Percentiles rank a stretch among this genome's conserved stretches.
phyloP scores from a whole-genome alignment of 1,140 invertebrate species.

The Drosophila rufa region DNA sequence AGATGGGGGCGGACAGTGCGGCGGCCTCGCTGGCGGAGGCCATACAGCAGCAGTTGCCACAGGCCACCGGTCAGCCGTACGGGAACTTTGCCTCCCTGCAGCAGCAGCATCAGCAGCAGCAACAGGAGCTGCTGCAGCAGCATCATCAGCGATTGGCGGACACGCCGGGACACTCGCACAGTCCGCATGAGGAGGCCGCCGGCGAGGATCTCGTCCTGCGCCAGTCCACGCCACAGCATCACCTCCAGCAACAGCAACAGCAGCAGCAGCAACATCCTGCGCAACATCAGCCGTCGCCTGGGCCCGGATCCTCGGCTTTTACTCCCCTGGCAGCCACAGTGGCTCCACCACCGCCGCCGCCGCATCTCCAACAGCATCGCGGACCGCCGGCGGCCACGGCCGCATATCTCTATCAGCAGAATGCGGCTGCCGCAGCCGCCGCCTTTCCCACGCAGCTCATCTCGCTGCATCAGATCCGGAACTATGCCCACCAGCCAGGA shows the following conservation, averaged over 20 bases:
- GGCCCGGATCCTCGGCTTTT: slow-evolving; percentile 90
- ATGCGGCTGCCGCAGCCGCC: slow-evolving; percentile 87
- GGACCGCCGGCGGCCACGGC: slow-evolving; percentile 86
- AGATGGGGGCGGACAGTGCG: slow-evolving; percentile 90
- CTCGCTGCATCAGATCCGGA: slow-evolving; percentile 97
- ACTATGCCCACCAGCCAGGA: slow-evolving; percentile 96
- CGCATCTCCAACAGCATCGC: slow-evolving; percentile 87
- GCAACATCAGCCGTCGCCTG: slow-evolving; percentile 60
- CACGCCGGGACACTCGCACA: slow-evolving; percentile 79
- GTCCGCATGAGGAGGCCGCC: slow-evolving; percentile 84
- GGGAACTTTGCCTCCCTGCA: slow-evolving; percentile 88
- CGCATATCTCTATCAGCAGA: slow-evolving; percentile 81
- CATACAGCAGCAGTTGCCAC: slow-evolving; percentile 91
- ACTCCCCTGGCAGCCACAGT: slow-evolving; percentile 91
- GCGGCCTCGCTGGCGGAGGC: slow-evolving; percentile 63
- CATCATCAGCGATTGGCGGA: slow-evolving; percentile 71
- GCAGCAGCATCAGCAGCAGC: slow-evolving; percentile 86
- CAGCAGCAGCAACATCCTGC: slow-evolving; percentile 86
- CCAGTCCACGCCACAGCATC: slow-evolving; percentile 64
- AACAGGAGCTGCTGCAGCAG: slow-evolving; percentile 68
- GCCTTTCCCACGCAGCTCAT: slow-evolving; percentile 96
- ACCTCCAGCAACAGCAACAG: slow-evolving; percentile 79
- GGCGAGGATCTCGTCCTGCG: slow-evolving; percentile 86
- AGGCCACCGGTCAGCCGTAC: slow-evolving; percentile 89
- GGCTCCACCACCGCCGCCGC: slow-evolving; percentile 88